phyloP scores from a whole-genome alignment of 2,113 vertebrate genomes.

The Neogobius melanostomus region DNA sequence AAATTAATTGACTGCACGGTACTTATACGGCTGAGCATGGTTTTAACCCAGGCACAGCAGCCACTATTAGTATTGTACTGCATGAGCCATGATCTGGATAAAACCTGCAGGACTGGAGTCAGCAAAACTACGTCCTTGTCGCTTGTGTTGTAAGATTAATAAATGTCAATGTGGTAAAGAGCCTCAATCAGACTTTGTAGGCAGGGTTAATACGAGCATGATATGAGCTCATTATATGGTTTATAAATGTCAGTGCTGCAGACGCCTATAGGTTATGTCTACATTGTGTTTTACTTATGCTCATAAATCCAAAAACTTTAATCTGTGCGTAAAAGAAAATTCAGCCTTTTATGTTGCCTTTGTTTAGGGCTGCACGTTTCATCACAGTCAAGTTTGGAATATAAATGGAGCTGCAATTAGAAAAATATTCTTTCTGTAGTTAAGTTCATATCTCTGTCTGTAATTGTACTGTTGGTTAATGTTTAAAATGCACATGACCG shows the following conservation, averaged over 20 bases:
- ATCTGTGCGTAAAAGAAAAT: too few relatives aligned
- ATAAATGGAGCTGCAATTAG: too few relatives aligned
- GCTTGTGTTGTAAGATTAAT: slow-evolving; percentile 55
- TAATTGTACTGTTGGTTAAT: too few relatives aligned
- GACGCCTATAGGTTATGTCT: slow-evolving; percentile 13
- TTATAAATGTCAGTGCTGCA: slow-evolving; percentile 39
- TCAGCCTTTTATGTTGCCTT: too few relatives aligned
- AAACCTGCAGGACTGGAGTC: slow-evolving; percentile 46
- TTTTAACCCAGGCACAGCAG: slow-evolving; percentile 66
- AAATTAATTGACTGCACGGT: slow-evolving; percentile 79
- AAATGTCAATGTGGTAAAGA: slow-evolving; percentile 48
- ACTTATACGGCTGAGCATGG: slow-evolving; percentile 69
- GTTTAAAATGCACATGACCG: too few relatives aligned
- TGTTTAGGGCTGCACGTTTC: too few relatives aligned
- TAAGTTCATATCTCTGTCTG: too few relatives aligned
- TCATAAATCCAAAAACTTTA: too few relatives aligned
- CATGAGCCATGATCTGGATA: slow-evolving; percentile 41
- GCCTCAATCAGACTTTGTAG: slow-evolving; percentile 53
- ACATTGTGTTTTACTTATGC: not conserved
- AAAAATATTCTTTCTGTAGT: too few relatives aligned
- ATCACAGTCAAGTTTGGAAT: too few relatives aligned
- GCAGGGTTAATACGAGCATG: slow-evolving; percentile 53
- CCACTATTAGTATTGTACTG: slow-evolving; percentile 65
- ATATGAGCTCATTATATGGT: slow-evolving; percentile 42
- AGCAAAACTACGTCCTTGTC: slow-evolving; percentile 48